Base-by-base conservation (phyloP, 2,113 vertebrate species). In the Cololabis saira region DNA sequence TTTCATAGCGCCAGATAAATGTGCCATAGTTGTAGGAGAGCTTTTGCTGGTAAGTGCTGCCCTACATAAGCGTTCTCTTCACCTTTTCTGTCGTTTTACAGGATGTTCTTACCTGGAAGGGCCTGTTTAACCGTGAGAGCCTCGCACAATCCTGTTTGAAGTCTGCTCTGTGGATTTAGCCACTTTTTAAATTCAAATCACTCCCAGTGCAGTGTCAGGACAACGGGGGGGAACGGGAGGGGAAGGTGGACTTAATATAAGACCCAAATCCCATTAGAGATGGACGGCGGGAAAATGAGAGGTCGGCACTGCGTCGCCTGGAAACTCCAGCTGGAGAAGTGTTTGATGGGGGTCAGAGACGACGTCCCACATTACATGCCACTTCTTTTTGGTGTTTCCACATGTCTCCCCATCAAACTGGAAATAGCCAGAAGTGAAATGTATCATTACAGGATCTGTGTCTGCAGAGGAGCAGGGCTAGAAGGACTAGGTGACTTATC, bases 241-340 rank as follows among this genome's bases (percentile, higher is more conserved):
- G 78, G 67, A 66, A 77, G 74, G 74, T 79, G 85, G 85, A 86
- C 87, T 92, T 93, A 92, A 91, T 91, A 91, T 91, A 90, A 93
- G 90, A 91, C 88, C 90, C 78, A 91, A 93, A 93, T 93, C 92
- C 91, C 92, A 91, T 94, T 93, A 93, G 91, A 93, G 88, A 88
- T 74, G 82, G 89, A 86, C 90, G 60, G 66, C 62, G 67, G 83
- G 87, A 91, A 93, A 92, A 91, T 90, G 90, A 93, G 87, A 84
- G 86, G 75, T 56, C 89, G 89, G 84, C 85, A 78, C 90, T 74
- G 72, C 74, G 88, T 89, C 71, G 83, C 78, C 72, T 90, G 85
- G 80, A 81, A 76, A 48, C 69, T 59, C 77, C 56, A 87, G 84
- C 74, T 81, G 85, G 90, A 74, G 77, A 77, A 72, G 81, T 91